Base-by-base conservation (phyloP, 2,888 invertebrate genomes). In the Brachyptera risi region DNA sequence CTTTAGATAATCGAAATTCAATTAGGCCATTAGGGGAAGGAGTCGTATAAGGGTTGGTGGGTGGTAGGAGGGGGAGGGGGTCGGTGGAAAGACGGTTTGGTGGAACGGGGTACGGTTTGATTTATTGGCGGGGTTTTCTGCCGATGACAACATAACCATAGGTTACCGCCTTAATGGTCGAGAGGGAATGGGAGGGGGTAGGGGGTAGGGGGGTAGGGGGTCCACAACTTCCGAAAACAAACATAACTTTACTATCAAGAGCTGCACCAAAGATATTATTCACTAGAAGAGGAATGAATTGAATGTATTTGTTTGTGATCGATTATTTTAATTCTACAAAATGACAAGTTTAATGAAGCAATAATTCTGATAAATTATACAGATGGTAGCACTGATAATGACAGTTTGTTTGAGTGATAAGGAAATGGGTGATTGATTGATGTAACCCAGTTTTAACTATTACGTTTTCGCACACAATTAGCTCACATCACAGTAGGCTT, bases 1-100 rank as follows among this genome's bases (percentile, higher is more conserved):
- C 71, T 72, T 72, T 68, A 70, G 69, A 71, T 73, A 73, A 74
- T 74, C 73, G 73, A 69, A 73, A 73, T 74, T 73, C 73, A 74
- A 74, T 74, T 73, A 74, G 73, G 71, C 72, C 70, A 70, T 71
- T 71, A 71, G 69, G 69, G 67, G 68, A 64, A 58, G 66, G 65
- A 60, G 67, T 63, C 57, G 60, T 62, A 49, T 47, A 58, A 56
- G 24, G 51, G 47, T 26, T 54, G 57, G 59, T 47, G 57, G 44
- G n/a, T n/a, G n/a, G n/a, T n/a, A 26, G 24, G 56, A 62, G 51
- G 19, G 26, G 56, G 35, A 40, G 31, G 44, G 44, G 40, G 47
- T 35, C 23, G 42, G 56, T 23, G 47, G 15, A 21, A 51, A 58
- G 51, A 57, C 17, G 37, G 31, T 56, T 15, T 19, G 56, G 35